Conservation (phyloP, 2,113 vertebrate genomes). For the Malurus melanocephalus region DNA sequence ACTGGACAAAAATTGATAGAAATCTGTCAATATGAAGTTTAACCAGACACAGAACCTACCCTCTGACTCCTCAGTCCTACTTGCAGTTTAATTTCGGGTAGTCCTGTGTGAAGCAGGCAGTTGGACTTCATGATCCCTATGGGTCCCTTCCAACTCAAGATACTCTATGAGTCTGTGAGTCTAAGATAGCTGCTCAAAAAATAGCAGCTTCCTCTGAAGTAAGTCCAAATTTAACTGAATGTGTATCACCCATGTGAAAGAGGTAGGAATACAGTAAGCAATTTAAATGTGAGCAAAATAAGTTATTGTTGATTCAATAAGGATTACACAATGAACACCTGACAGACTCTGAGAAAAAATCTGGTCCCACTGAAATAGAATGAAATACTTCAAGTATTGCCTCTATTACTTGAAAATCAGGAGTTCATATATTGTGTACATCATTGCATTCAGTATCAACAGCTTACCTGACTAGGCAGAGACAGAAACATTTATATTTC, state of each 20-base stretch:
- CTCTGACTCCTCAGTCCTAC: not conserved
- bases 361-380: not conserved
- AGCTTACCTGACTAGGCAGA: not conserved
- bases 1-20: not conserved
- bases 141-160: not conserved
- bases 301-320: not conserved
- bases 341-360: not conserved
- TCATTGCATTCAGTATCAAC: not conserved
- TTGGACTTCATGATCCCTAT: not conserved
- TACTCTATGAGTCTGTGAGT: not conserved
- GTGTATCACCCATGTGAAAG: not conserved
- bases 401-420: not conserved
- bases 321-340: not conserved
- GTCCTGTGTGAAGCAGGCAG: not conserved
- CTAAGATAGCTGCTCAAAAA: not conserved
- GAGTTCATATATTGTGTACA: not conserved
- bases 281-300: not conserved
- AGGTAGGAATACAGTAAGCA: not conserved
- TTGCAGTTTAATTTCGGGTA: not conserved
- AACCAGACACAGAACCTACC: not conserved
- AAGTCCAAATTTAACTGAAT: not conserved
- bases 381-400: not conserved
- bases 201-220: not conserved
- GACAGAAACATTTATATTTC: not conserved
- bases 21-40: not conserved